phyloP scores from a whole-genome alignment of 2,113 vertebrate species.

The Narcine bancroftii region DNA sequence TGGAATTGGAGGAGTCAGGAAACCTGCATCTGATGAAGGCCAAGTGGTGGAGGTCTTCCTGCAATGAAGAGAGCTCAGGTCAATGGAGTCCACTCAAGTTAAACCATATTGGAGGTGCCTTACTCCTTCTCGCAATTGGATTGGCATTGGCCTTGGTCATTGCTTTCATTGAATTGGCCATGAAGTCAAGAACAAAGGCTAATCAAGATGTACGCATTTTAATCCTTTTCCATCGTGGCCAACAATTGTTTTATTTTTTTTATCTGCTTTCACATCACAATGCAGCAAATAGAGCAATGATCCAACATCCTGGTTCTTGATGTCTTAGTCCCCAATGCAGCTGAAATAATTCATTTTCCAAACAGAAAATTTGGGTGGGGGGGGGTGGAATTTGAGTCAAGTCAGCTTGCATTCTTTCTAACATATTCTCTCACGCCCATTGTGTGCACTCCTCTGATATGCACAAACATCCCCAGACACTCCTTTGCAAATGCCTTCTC shows the following conservation, averaged over 20 bases:
- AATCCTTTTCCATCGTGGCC: background rate
- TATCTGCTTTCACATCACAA: no score
- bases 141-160: constrained; percentile 59
- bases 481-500: background rate
- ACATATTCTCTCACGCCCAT: background rate
- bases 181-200: constrained; percentile 57
- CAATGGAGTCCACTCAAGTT: constrained; percentile 52
- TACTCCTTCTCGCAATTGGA: constrained; percentile 67
- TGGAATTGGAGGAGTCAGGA: constrained; percentile 64
- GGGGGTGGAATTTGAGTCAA: no score
- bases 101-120: constrained; percentile 61
- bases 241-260: constrained; percentile 55
- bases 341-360: background rate
- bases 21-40: constrained; percentile 59
- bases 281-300: background rate
- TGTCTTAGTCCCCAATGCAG: background rate
- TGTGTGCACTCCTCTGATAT: no score
- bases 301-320: background rate
- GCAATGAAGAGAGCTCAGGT: constrained; percentile 39
- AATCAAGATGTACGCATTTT: constrained; percentile 44
- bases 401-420: background rate
- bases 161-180: constrained; percentile 64
- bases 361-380: background rate
- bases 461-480: background rate
- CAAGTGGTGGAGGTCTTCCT: constrained; percentile 81